A percentile compares a stretch with the other conserved stretches of the same genome.
These are phyloP conservation scores for Lacerta viridis DNA, from an alignment of 2,797 vertebrate species.

Conservation along the genomic window DNA sequence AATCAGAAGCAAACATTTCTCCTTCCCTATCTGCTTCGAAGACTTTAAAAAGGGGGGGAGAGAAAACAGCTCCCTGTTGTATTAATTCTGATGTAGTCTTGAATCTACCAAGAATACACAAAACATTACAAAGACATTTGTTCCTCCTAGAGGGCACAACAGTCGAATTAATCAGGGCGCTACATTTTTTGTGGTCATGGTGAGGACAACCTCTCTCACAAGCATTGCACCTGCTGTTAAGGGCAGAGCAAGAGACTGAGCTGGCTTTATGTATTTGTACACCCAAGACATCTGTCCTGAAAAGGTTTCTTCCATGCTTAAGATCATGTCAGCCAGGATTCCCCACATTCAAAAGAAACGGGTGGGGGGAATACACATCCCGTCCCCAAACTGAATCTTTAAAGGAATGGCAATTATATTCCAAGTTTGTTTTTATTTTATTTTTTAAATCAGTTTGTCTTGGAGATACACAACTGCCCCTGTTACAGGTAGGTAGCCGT, in stretches of 20 bases:
- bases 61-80: background rate
- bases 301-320: background rate
- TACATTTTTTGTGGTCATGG: constrained; percentile 55
- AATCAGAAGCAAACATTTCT: background rate
- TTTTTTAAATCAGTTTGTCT: background rate
- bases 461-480: background rate
- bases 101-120: constrained; percentile 12
- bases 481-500: too few relatives aligned
- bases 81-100: constrained; percentile 18
- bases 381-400: too few relatives aligned
- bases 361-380: background rate
- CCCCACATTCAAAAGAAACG: background rate
- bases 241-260: constrained; percentile 52
- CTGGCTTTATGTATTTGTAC: constrained; percentile 52
- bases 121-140: constrained; percentile 27
- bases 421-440: background rate
- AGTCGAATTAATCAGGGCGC: constrained; percentile 61
- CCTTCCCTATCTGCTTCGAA: constrained; percentile 18
- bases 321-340: background rate
- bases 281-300: constrained; percentile 50
- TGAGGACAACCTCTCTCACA: constrained; percentile 49
- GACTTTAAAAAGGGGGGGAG: background rate
- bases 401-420: background rate
- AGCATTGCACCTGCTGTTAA: constrained; percentile 66
- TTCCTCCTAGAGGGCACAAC: background rate